Conservation (phyloP, 2,113 vertebrate genomes). For the Bagarius yarrelli region DNA sequence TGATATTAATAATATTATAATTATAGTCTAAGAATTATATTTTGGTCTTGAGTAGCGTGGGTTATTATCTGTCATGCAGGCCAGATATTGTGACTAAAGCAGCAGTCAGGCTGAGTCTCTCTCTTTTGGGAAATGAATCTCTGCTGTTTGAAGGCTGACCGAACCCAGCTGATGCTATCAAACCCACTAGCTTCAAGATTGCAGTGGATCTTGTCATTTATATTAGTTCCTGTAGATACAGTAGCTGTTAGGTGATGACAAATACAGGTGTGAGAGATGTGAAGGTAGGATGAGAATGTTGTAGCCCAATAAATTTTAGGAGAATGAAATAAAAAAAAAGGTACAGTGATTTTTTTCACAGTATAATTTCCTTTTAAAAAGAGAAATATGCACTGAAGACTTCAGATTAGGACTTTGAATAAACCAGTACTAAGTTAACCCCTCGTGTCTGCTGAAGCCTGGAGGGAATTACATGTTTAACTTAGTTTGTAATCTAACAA, state of each 20-base stretch:
- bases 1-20: too few relatives aligned
- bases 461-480: too few relatives aligned
- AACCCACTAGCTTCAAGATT: not conserved
- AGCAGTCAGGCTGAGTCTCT: not conserved
- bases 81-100: not conserved
- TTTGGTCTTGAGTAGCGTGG: not conserved
- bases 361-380: not conserved
- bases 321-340: not conserved
- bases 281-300: not conserved
- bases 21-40: not conserved
- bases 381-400: not conserved
- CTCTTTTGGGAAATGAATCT: not conserved
- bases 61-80: not conserved
- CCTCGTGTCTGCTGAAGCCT: too few relatives aligned
- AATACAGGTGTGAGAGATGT: not conserved
- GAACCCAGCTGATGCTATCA: conserved; percentile 6
- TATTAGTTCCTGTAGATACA: not conserved
- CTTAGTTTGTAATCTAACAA: too few relatives aligned
- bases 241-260: not conserved
- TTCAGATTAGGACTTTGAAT: too few relatives aligned
- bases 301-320: not conserved
- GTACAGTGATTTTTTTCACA: not conserved
- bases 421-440: too few relatives aligned
- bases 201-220: not conserved
- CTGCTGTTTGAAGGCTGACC: conserved; percentile 4